phyloP scores from a whole-genome alignment of 1,140 invertebrate genomes.

The Pseudomyrmex pallidus region DNA sequence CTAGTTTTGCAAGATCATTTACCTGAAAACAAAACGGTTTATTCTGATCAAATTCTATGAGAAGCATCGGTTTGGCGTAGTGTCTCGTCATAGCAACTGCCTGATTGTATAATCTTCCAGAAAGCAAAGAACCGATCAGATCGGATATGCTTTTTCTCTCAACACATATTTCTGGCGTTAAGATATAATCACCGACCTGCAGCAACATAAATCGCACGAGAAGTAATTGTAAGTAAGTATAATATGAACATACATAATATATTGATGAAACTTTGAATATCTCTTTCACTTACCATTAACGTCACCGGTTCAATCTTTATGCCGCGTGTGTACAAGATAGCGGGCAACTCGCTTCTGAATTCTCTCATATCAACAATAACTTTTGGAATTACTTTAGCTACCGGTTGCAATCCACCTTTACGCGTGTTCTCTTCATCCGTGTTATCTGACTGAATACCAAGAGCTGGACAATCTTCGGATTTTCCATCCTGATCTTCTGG shows the following conservation, averaged over 20 bases:
- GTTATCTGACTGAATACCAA: constrained; percentile 85
- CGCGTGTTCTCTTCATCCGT: constrained; percentile 86
- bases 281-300: constrained; percentile 88
- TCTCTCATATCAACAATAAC: constrained; percentile 99
- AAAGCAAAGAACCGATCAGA: constrained; percentile 97
- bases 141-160: constrained; percentile 99
- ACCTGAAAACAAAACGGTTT: constrained; percentile 96
- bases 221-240: background rate
- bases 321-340: constrained; percentile 96
- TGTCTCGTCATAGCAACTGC: constrained; percentile 95
- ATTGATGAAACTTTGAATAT: constrained; percentile 25
- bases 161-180: constrained; percentile 98
- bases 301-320: constrained; percentile 97
- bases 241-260: background rate
- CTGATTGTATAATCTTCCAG: constrained; percentile 98
- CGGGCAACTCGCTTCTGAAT: constrained; percentile 98
- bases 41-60: constrained; percentile 98
- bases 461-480: constrained; percentile 89
- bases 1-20: constrained; percentile 54
- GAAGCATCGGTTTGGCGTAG: constrained; percentile 95
- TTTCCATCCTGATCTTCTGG: constrained; percentile 96
- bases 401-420: constrained; percentile 86
- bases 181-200: constrained; percentile 98
- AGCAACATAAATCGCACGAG: constrained; percentile 59
- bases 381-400: constrained; percentile 83